phyloP scores from a whole-genome alignment of 1,140 invertebrate species.

The Choristoneura fumiferana region DNA sequence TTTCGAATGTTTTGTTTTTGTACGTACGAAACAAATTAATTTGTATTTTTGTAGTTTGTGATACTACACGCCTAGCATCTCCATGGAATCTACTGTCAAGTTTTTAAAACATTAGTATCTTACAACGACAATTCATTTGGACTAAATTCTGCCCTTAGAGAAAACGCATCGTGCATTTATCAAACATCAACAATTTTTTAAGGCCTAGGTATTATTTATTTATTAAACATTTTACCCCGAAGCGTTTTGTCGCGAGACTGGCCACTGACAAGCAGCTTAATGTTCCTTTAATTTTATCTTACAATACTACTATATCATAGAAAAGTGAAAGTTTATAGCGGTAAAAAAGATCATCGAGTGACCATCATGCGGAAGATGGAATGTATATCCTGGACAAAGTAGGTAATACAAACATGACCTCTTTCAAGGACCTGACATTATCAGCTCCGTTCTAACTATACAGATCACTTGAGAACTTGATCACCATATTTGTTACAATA shows the following conservation, averaged over 20 bases:
- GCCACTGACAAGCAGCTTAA: slow-evolving; percentile 6
- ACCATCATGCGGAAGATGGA: background rate
- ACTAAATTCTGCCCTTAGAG: slow-evolving; percentile 6
- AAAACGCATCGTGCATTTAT: slow-evolving; percentile 27
- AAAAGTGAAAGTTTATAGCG: slow-evolving; percentile 13
- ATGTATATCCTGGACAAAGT: no score
- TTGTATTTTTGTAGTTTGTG: background rate
- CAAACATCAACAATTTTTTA: slow-evolving; percentile 55
- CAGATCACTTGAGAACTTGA: no score
- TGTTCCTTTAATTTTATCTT: background rate
- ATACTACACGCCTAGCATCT: background rate
- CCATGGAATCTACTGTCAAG: background rate
- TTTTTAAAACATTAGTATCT: slow-evolving; percentile 1
- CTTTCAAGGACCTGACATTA: no score
- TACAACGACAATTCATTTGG: slow-evolving; percentile 8
- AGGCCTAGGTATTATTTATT: slow-evolving; percentile 34
- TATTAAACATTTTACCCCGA: slow-evolving; percentile 28
- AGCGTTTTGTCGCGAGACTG: slow-evolving; percentile 14
- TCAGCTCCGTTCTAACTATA: no score
- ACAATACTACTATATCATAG: slow-evolving; percentile 5
- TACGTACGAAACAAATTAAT: background rate
- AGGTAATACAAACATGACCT: no score
- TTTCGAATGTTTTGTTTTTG: background rate
- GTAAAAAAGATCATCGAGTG: background rate
- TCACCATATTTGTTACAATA: no score